Conservation (phyloP, 2,113 vertebrate species). For the Psilopsiagon aurifrons region DNA sequence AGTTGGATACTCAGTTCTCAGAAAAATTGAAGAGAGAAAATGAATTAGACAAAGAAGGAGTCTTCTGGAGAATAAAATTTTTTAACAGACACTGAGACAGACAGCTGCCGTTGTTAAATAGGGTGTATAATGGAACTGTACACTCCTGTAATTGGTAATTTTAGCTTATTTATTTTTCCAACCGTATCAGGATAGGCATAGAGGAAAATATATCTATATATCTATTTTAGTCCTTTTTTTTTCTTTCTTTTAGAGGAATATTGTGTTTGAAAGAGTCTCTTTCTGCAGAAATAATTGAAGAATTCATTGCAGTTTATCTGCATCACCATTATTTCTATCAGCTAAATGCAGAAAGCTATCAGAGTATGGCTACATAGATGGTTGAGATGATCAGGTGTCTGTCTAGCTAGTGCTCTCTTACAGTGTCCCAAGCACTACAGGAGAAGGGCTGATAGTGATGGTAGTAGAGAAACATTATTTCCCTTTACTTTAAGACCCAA, state of each 20-base stretch:
- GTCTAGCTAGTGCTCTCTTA: neutral
- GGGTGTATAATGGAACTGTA: neutral
- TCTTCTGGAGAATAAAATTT: neutral
- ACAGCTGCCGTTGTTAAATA: neutral
- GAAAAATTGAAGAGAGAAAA: neutral
- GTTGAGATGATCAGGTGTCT: neutral
- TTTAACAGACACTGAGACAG: neutral
- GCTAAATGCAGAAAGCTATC: neutral
- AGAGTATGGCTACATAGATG: neutral
- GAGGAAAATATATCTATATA: neutral
- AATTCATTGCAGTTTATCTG: neutral
- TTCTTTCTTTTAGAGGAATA: neutral
- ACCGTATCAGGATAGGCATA: neutral
- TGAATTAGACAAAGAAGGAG: neutral
- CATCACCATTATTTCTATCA: neutral
- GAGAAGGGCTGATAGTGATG: neutral
- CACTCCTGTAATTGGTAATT: neutral
- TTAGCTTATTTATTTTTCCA: neutral
- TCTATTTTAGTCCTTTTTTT: neutral
- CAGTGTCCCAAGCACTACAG: neutral
- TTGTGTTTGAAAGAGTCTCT: neutral
- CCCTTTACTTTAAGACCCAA: constrained; percentile 35
- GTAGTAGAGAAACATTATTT: neutral
- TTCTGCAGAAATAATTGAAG: neutral
- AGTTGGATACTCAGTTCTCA: neutral